Evolutionary conservation across 2,888 invertebrate genomes (phyloP).

Genomic region (Polyploca ridens): DNA sequence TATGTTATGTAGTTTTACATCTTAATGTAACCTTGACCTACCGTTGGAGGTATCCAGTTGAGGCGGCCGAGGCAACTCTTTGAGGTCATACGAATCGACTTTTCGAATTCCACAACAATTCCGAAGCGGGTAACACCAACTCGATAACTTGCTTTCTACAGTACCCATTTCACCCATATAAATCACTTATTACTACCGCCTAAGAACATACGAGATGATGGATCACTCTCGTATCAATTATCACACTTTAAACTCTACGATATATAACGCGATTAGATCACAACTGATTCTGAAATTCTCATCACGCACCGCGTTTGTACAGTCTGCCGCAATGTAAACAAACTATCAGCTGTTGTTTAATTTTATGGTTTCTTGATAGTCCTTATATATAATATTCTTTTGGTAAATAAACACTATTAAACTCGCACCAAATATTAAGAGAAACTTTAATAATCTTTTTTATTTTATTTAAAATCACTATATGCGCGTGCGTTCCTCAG

Average conservation of each 20-base stretch:
- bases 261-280: constrained; percentile 60
- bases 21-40: constrained; percentile 53
- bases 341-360: constrained; percentile 48
- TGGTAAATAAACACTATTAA: constrained; percentile 23
- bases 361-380: constrained; percentile 37
- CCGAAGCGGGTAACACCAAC: constrained; percentile 53
- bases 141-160: constrained; percentile 64
- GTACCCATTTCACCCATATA: constrained; percentile 59
- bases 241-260: constrained; percentile 39
- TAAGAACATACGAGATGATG: constrained; percentile 20
- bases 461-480: background rate
- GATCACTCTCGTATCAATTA: constrained; percentile 52
- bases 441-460: background rate
- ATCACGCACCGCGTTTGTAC: constrained; percentile 41
- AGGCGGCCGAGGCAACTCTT: constrained; percentile 71
- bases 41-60: constrained; percentile 58
- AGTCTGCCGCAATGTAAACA: constrained; percentile 65
- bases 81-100: constrained; percentile 68
- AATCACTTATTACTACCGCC: constrained; percentile 24
- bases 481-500: constrained; percentile 59
- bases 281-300: constrained; percentile 44
- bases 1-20: no score
- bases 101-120: constrained; percentile 50
- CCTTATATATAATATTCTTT: constrained; percentile 21
- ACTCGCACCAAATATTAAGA: constrained; percentile 15